Evolutionary conservation across 2,888 invertebrate genomes (phyloP).

Genomic region (Cephus nigrinus): DNA sequence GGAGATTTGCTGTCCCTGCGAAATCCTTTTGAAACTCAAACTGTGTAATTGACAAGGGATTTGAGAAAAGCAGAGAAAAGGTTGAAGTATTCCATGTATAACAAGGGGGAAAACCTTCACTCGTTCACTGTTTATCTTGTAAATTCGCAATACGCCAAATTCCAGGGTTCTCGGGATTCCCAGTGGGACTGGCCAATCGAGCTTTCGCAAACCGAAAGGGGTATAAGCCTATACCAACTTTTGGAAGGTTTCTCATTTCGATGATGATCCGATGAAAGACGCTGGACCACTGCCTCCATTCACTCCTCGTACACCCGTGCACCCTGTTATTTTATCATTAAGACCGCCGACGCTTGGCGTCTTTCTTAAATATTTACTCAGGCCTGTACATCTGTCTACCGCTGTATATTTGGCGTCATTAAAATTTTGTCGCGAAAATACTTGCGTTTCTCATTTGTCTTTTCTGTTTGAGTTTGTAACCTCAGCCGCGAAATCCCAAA

Average conservation of each 20-base stretch:
- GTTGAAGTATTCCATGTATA: background rate
- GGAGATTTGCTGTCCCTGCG: background rate
- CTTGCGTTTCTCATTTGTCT: background rate
- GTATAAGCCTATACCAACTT: background rate
- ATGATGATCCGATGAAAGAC: background rate
- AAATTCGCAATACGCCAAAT: background rate
- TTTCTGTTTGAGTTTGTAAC: background rate
- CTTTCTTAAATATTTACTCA: slow-evolving; percentile 4
- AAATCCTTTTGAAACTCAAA: background rate
- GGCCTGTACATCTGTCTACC: background rate
- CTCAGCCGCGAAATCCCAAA: background rate
- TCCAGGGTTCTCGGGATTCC: background rate
- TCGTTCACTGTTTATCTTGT: background rate
- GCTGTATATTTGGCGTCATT: background rate
- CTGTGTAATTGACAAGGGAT: background rate
- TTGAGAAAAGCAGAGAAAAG: background rate
- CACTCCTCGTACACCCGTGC: background rate
- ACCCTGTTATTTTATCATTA: slow-evolving; percentile 15
- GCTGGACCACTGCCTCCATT: background rate
- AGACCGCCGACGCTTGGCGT: background rate
- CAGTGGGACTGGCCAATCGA: background rate
- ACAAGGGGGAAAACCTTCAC: background rate
- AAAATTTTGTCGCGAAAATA: slow-evolving; percentile 3
- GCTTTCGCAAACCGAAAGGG: background rate
- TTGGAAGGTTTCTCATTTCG: background rate